These are phyloP conservation scores for Galemys pyrenaicus DNA, from an alignment of 2,113 vertebrate species.

Conservation along the genomic window DNA sequence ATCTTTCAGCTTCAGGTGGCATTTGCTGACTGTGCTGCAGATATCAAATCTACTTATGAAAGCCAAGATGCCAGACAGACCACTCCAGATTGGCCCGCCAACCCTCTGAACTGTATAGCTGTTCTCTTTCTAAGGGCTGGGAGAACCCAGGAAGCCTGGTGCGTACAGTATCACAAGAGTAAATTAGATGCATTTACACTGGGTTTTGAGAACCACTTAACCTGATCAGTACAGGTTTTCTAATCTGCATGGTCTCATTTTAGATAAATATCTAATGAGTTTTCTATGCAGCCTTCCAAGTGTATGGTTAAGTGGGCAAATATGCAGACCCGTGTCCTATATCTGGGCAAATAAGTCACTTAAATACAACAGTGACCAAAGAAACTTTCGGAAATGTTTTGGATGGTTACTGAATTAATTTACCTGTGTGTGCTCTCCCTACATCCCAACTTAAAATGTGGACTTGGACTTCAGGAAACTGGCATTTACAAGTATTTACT, in stretches of 20 bases:
- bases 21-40: constrained; percentile 91
- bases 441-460: not conserved
- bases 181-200: not conserved
- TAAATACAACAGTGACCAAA: not conserved
- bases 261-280: not conserved
- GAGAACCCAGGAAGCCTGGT: constrained; percentile 91
- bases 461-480: not conserved
- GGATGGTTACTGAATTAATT: not conserved
- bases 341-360: not conserved
- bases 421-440: not conserved
- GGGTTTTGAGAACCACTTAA: not conserved
- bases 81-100: constrained; percentile 80
- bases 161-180: not conserved
- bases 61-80: constrained; percentile 35
- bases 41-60: constrained; percentile 85
- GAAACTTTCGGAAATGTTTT: not conserved
- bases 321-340: not conserved
- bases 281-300: not conserved
- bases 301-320: not conserved
- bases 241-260: not conserved
- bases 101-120: constrained; percentile 79
- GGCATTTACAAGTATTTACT: not conserved
- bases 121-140: constrained; percentile 88
- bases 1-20: constrained; percentile 88
- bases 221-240: not conserved